These are phyloP conservation scores for Drosophila elegans DNA, from an alignment of 1,140 invertebrate species.

Conservation along the genomic window DNA sequence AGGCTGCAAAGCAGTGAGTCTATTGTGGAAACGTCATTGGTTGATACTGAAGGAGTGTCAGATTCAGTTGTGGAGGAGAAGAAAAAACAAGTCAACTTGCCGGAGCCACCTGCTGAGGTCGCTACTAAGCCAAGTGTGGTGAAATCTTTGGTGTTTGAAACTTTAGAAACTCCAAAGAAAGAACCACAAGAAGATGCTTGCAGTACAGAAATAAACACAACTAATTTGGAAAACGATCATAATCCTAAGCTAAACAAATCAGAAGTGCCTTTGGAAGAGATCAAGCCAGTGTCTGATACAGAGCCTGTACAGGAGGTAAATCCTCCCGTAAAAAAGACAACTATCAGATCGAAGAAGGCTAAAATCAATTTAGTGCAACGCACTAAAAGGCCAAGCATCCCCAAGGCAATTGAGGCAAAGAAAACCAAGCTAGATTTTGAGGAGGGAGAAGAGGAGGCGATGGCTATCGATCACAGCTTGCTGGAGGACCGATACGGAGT, in stretches of 20 bases:
- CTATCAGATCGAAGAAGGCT: constrained; percentile 56
- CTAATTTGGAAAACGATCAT: not conserved
- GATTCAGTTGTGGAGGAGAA: not conserved
- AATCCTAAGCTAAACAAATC: not conserved
- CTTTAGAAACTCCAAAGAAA: not conserved
- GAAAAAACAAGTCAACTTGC: not conserved
- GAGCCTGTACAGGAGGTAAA: constrained; percentile 16
- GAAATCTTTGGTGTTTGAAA: not conserved
- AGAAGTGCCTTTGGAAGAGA: constrained; percentile 6
- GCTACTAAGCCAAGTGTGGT: not conserved
- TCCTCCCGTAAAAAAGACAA: not conserved
- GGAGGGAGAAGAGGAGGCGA: not conserved
- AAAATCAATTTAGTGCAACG: constrained; percentile 78
- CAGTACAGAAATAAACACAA: not conserved
- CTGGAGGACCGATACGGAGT: constrained; percentile 8
- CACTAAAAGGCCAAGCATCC: constrained; percentile 31
- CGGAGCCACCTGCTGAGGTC: not conserved
- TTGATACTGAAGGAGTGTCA: not conserved
- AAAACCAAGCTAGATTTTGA: constrained; percentile 4
- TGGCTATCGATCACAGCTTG: constrained; percentile 6
- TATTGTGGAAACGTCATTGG: not conserved
- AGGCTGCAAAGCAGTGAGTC: constrained; percentile 28
- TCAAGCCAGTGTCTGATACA: not conserved
- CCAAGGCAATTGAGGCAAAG: constrained; percentile 16
- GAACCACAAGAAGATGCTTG: not conserved